Base-by-base conservation (phyloP, 1,140 invertebrate genomes). In the Trypoxylus dichotomus region DNA sequence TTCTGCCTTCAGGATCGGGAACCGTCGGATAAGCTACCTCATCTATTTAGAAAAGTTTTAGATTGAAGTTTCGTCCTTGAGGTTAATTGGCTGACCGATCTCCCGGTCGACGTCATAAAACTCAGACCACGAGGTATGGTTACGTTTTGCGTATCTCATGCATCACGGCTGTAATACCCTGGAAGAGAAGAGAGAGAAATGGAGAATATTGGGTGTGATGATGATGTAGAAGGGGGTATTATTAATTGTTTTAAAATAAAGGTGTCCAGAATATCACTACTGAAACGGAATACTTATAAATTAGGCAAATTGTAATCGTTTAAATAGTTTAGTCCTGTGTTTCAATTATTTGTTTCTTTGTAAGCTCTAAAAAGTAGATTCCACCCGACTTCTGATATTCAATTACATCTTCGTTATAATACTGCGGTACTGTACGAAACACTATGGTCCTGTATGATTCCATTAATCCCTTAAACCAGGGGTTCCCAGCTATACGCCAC, bases 21-120 rank as follows among this genome's bases (percentile, higher is more conserved):
- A 37, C 32, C 47, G 19, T 54, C 47, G 13, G 47, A 15, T 54
- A 54, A 54, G 47, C 47, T 54, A 54, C 47, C 47, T 54, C 47
- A 54, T 54, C 19, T 54, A 54, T 54, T 54, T 54, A 54, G 47
- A 54, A 54, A 54, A 54, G 47, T 54, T 54, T 54, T 54, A 54
- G 47, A 54, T 54, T 54, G 47, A 54, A 54, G 47, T 54, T 54
- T 54, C 47, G 47, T 54, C 47, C 47, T 54, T 13, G 15, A 15
- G 47, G 47, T 54, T 54, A 54, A 54, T 54, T 54, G 47, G 47
- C 47, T 15, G 15, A 54, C 15, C 47, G 19, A 54, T 54, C 47
- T 54, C n/a, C 19, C 32, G 32, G 32, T 54, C 47, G 2, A 5
- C 47, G 47, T n/a, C 19, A 6, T 19, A 15, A 5, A 19, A 54